These are phyloP conservation scores for Catharus bicknelli DNA, from an alignment of 2,113 vertebrate genomes.

Conservation along the genomic window DNA sequence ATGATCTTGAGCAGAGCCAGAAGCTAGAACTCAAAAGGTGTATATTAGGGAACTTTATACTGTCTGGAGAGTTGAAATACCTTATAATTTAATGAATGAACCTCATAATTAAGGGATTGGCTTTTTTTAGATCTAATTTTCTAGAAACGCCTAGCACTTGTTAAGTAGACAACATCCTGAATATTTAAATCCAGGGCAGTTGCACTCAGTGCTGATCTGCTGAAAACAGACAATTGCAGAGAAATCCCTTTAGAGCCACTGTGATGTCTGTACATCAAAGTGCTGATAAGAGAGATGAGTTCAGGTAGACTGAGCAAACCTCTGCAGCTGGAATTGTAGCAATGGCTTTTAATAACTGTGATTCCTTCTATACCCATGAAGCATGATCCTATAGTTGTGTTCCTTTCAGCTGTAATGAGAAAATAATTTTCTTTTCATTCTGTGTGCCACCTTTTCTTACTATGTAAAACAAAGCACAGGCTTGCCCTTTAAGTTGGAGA, in stretches of 20 bases:
- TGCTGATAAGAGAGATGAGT: background rate
- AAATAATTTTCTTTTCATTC: background rate
- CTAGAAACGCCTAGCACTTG: background rate
- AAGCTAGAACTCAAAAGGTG: slow-evolving; percentile 16
- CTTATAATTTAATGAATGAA: slow-evolving; percentile 50
- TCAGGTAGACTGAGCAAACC: background rate
- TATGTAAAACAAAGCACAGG: background rate
- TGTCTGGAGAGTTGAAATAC: slow-evolving; percentile 8
- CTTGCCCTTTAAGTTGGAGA: background rate
- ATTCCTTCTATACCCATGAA: background rate
- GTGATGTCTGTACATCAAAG: background rate
- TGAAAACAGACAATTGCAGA: background rate
- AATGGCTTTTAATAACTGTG: background rate
- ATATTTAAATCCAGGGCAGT: background rate
- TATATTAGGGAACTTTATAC: slow-evolving; percentile 10
- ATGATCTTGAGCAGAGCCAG: background rate
- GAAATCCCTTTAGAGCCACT: background rate
- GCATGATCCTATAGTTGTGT: background rate
- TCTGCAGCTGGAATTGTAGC: background rate
- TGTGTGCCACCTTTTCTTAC: background rate
- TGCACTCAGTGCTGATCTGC: background rate
- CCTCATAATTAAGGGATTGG: slow-evolving; percentile 17
- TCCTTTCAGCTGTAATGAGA: background rate
- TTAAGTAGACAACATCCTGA: background rate
- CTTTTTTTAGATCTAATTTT: slow-evolving; percentile 27